Percentiles rank a stretch among this genome's conserved stretches.
Evolutionary conservation across 2,888 invertebrate species (phyloP).

Genomic region (Pharmacophagus antenor): DNA sequence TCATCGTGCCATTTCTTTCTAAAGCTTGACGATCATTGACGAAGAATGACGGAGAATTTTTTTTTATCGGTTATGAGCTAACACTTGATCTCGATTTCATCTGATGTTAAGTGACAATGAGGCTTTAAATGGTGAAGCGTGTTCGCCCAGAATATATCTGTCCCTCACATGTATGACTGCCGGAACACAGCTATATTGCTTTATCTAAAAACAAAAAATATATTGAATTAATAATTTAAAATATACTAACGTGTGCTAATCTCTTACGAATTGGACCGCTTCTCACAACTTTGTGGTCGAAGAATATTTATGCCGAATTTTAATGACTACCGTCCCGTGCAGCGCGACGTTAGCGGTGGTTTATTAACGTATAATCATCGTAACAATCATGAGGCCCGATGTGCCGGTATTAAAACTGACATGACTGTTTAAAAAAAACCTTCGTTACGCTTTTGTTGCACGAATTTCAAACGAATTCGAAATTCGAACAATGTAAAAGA

Average conservation of each 20-base stretch:
- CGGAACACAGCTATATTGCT: too few species aligned
- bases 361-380: conserved; percentile 9
- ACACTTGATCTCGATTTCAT: too few species aligned
- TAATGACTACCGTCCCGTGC: conserved; percentile 9
- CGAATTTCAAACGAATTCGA: not conserved
- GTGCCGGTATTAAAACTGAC: not conserved
- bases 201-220: too few species aligned
- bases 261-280: conserved; percentile 9
- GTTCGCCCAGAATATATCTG: too few species aligned
- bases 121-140: too few species aligned
- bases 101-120: too few species aligned
- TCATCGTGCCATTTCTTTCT: too few species aligned
- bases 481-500: too few species aligned
- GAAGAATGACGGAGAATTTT: too few species aligned
- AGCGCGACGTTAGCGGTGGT: conserved; percentile 9
- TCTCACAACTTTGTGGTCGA: conserved; percentile 4
- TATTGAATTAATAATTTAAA: not conserved
- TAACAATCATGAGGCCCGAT: not conserved
- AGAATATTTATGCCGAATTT: conserved; percentile 21
- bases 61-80: too few species aligned
- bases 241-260: not conserved
- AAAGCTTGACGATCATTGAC: too few species aligned
- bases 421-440: not conserved
- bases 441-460: not conserved
- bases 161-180: too few species aligned